Evolutionary conservation across 2,888 invertebrate species (phyloP).

Genomic region (Heliothis peltigera): DNA sequence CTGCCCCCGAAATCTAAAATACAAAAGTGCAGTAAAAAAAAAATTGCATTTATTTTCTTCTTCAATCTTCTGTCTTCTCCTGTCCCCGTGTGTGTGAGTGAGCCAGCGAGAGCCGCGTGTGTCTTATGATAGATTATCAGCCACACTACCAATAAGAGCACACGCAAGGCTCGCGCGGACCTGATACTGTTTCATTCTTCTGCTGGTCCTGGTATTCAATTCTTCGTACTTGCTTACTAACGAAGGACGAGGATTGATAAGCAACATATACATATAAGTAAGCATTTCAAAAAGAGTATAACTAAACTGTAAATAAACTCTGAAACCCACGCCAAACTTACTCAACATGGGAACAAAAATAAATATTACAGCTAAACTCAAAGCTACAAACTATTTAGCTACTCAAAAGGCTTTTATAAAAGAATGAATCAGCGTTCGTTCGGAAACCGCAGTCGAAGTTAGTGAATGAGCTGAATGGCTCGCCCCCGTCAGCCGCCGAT

Average conservation of each 20-base stretch:
- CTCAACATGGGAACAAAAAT: constrained; percentile 28
- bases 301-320: not conserved
- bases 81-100: constrained; percentile 34
- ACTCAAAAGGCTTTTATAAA: constrained; percentile 44
- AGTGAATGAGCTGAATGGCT: constrained; percentile 40
- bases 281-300: no score
- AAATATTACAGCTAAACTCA: constrained; percentile 23
- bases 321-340: constrained; percentile 1
- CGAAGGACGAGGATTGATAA: no score
- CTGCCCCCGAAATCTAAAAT: no score
- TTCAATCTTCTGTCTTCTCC: constrained; percentile 40
- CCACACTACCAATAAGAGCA: constrained; percentile 90
- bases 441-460: constrained; percentile 18
- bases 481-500: constrained; percentile 27
- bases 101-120: constrained; percentile 87
- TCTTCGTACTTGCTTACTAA: no score
- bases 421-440: constrained; percentile 36
- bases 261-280: no score
- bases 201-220: not conserved
- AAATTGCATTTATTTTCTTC: no score
- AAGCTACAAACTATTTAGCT: constrained; percentile 41
- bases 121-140: constrained; percentile 89
- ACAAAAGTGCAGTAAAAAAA: no score
- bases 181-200: not conserved
- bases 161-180: constrained; percentile 86